phyloP scores from a whole-genome alignment of 2,888 invertebrate genomes.

The Tinea semifulvella region DNA sequence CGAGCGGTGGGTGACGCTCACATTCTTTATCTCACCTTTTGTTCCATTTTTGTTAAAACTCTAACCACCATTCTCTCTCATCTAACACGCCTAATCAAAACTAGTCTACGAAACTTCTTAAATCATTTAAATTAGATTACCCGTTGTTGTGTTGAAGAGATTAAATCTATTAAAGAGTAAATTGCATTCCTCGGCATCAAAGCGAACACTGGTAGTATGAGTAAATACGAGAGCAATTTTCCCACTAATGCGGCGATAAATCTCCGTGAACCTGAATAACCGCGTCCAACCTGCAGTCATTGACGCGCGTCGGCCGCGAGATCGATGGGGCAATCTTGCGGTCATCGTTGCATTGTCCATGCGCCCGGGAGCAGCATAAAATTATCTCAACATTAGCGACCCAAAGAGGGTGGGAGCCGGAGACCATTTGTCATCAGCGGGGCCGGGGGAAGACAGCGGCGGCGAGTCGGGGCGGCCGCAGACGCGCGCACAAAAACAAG shows the following conservation, averaged over 20 bases:
- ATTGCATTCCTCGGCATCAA: too few species aligned
- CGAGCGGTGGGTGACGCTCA: conserved; percentile 43
- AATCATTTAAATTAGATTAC: too few species aligned
- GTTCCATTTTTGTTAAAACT: conserved; percentile 34
- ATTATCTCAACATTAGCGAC: conserved; percentile 42
- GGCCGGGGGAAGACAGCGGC: conserved; percentile 44
- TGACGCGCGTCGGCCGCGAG: conserved; percentile 35
- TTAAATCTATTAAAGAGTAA: too few species aligned
- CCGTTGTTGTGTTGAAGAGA: too few species aligned
- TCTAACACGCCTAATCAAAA: not conserved
- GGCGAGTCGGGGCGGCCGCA: conserved; percentile 53
- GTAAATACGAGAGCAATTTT: not conserved
- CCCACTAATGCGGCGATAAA: conserved; percentile 39
- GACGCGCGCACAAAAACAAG: conserved; percentile 64
- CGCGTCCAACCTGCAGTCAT: conserved; percentile 48
- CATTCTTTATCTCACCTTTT: conserved; percentile 51
- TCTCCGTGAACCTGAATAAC: conserved; percentile 48
- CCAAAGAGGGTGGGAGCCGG: conserved; percentile 46
- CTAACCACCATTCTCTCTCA: not conserved
- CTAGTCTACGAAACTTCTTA: too few species aligned
- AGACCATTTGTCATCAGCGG: conserved; percentile 64
- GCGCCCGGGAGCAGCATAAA: conserved; percentile 57
- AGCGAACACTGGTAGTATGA: too few species aligned
- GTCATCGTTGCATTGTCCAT: conserved; percentile 36
- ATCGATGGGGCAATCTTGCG: conserved; percentile 47